Percentiles rank a stretch among this genome's conserved stretches.
Conservation (phyloP, 2,113 vertebrate species). For the Otis tarda region DNA sequence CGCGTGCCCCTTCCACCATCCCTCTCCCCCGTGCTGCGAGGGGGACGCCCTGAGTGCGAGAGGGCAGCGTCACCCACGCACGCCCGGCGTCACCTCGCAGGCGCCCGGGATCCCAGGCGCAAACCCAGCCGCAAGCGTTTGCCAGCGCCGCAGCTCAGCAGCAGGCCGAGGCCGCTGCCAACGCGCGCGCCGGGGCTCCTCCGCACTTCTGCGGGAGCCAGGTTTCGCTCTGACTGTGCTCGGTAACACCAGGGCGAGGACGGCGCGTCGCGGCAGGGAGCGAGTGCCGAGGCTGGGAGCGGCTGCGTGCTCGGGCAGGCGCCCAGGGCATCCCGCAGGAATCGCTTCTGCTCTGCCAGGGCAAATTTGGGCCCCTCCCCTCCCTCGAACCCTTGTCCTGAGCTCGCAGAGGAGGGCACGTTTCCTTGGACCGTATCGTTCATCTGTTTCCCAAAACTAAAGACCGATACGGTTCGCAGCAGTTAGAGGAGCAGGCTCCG, state of each 20-base stretch:
- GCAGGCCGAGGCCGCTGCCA: not conserved
- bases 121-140: not conserved
- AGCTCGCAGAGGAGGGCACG: not conserved
- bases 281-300: not conserved
- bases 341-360: not conserved
- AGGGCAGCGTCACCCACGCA: not conserved
- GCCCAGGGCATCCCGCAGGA: accelerated
- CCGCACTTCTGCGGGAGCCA: not conserved
- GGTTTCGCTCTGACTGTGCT: not conserved
- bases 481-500: not conserved
- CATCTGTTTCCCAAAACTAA: not conserved
- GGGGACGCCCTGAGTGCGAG: not conserved
- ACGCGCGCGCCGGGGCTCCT: not conserved
- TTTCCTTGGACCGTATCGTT: accelerated
- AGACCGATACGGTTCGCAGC: not conserved
- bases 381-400: accelerated
- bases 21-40: not conserved
- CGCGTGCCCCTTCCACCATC: accelerated
- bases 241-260: not conserved
- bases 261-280: accelerated
- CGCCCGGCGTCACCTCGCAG: not conserved
- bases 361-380: not conserved
- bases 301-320: too few species aligned
- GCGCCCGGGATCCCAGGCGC: not conserved
- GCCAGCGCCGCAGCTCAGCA: not conserved